Base-by-base conservation (phyloP, 2,113 vertebrate genomes). In the Siphamia tubifer region DNA sequence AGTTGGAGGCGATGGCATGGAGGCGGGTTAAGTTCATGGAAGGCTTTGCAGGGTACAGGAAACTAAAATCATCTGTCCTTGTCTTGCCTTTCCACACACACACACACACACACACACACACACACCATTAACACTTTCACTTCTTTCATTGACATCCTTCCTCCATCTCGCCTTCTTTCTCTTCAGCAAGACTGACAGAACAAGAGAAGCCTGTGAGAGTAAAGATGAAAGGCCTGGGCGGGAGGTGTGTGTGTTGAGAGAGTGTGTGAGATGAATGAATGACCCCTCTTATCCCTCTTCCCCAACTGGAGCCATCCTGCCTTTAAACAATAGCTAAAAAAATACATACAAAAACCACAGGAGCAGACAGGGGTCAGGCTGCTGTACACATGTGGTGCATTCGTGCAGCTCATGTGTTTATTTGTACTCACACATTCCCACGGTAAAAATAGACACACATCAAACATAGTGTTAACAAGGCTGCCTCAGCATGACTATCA, bases 121-220 rank as follows among this genome's bases (percentile, higher is more conserved):
- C n/a, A n/a, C n/a, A n/a, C n/a, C n/a, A n/a, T n/a, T n/a, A n/a
- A n/a, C n/a, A 35, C 44, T 61, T n/a, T 77, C 62, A 49, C 43
- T 30, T 48, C 65, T 11, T 45, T 57, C 44, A 38, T 60, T 54
- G 56, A 80, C 77, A 79, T 74, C 77, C 81, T 81, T 65, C 74
- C 72, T 82, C 67, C 42, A 23, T 76, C 45, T 51, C 3, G 13
- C 64, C 58, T 39, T 53, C 60, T 77, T 49, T 79, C 64, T 65
- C 74, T 52, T 78, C 64, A 74, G 52, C n/a, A 11, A 83, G 68
- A 84, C 74, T 60, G 76, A 81, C 74, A 77, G 81, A 90, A 90
- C 87, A 91, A 90, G 89, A 86, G 87, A 80, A 39, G 83, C 68
- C 86, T 90, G 88, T 91, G 87, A 84, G 83, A 72, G 84, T 64